These are phyloP conservation scores for Colostygia pectinataria DNA, from an alignment of 2,888 invertebrate species.

Conservation along the genomic window DNA sequence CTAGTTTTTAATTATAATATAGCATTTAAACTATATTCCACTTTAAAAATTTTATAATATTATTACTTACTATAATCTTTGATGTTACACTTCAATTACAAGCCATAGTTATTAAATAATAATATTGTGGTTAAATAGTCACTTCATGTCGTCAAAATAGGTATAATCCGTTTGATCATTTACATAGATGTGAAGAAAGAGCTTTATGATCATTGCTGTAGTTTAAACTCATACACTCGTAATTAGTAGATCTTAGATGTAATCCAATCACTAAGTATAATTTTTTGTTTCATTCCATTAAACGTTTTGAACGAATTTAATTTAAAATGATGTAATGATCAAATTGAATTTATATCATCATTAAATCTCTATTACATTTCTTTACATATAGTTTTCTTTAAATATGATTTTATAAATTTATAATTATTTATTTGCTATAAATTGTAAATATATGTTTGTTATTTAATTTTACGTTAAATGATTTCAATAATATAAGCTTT, in stretches of 20 bases:
- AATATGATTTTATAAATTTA: slow-evolving; percentile 57
- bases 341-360: slow-evolving; percentile 45
- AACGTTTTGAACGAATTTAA: slow-evolving; percentile 50
- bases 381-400: slow-evolving; percentile 46
- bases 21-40: slow-evolving; percentile 16
- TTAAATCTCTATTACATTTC: slow-evolving; percentile 45
- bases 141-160: slow-evolving; percentile 5
- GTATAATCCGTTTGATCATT: slow-evolving; percentile 11
- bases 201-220: slow-evolving; percentile 17
- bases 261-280: slow-evolving; percentile 32
- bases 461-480: slow-evolving; percentile 78
- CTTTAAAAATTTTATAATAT: slow-evolving; percentile 1
- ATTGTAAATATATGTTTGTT: slow-evolving; percentile 81
- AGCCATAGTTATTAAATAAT: background rate
- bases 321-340: slow-evolving; percentile 33
- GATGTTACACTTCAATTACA: slow-evolving; percentile 5
- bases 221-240: slow-evolving; percentile 19
- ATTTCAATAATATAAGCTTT: slow-evolving; percentile 51
- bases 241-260: slow-evolving; percentile 36
- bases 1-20: slow-evolving; percentile 4
- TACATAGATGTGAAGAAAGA: slow-evolving; percentile 9
- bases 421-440: slow-evolving; percentile 78
- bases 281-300: slow-evolving; percentile 59
- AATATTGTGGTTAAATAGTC: background rate
- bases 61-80: slow-evolving; percentile 8